A percentile compares a stretch with the other conserved stretches of the same genome.
Evolutionary conservation across 2,797 vertebrate genomes (phyloP).

Genomic region (Sebastes steindachneri): DNA sequence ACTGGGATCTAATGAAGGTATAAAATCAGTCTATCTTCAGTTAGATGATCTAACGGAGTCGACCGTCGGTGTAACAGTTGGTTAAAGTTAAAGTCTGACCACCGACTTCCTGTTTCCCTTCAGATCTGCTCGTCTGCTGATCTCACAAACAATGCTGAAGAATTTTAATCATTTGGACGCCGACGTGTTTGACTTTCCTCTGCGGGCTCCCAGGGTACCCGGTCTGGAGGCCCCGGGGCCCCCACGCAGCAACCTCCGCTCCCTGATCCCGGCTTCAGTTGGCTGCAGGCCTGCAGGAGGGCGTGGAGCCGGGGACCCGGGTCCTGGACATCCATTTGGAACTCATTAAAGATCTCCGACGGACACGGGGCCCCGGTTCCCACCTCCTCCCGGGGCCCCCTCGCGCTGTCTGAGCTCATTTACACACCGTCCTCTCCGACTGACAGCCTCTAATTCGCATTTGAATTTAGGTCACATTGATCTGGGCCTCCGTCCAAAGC

Average conservation of each 20-base stretch:
- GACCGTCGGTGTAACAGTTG: too few relatives aligned
- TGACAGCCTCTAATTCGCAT: slow-evolving; percentile 83
- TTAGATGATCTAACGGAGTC: too few relatives aligned
- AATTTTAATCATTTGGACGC: slow-evolving; percentile 23
- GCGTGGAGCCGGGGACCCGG: slow-evolving; percentile 20
- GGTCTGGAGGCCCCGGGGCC: background rate
- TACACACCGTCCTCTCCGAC: slow-evolving; percentile 78
- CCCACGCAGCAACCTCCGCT: slow-evolving; percentile 1
- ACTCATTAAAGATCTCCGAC: slow-evolving; percentile 79
- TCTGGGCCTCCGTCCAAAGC: slow-evolving; percentile 82
- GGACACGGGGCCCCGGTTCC: slow-evolving; percentile 67
- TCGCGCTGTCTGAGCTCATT: slow-evolving; percentile 80
- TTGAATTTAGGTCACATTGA: slow-evolving; percentile 86
- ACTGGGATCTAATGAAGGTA: background rate
- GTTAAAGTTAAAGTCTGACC: background rate
- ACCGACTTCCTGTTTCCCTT: background rate
- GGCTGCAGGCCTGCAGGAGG: slow-evolving; percentile 44
- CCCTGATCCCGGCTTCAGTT: background rate
- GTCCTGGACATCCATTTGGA: slow-evolving; percentile 80
- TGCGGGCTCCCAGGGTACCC: slow-evolving; percentile 19
- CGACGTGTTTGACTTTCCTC: background rate
- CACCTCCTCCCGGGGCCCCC: slow-evolving; percentile 59
- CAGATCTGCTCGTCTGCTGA: background rate
- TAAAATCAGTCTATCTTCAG: accelerated
- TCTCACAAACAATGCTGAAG: slow-evolving; percentile 5